Evolutionary conservation across 1,140 invertebrate genomes (phyloP), one percentile per base, ranked within the genome.

Genomic region (Drosophila truncata): DNA sequence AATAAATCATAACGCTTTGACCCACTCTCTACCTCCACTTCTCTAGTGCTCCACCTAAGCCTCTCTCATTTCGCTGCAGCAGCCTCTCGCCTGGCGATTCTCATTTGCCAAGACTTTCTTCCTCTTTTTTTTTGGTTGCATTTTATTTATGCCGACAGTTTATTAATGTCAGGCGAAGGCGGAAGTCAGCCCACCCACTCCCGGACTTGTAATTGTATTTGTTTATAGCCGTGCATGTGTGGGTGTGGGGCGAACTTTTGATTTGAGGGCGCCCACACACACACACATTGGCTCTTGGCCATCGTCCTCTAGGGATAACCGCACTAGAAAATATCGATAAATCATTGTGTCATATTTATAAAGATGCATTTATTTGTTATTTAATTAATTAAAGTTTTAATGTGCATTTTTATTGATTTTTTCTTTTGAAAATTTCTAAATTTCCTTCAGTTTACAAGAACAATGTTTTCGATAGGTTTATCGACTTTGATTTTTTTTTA

Each of bases 101-200:
- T 70, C 69, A 72, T 72, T 72, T 71, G 66, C 69, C 69, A 72
- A 72, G 69, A 71, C 35, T 67, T 70, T 57, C 37, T 29, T 57
- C 20, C 49, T 20, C 10, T 27, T 39, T 69, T 78, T 63, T 65
- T 29, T 29, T 8, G 52, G 82, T 87, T 74, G 80, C 67, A 71
- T 88, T 88, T 88, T 88, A 88, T 88, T 88, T 88, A 88, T 88
- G 85, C 84, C 78, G 85, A 84, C 84, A 88, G 84, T 88, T 88
- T 88, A 88, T 88, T 84, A 88, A 88, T 87, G 83, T 82, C 83
- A 80, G 64, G 78, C 49, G 61, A 39, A 35, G 55, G 27, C 20
- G 52, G 33, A 23, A 25, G 20, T 14, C 52, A n/a, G 9, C 33
- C 20, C 52, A 55, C 46, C 44, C 46, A 27, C n/a, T n/a, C n/a